Conservation (phyloP, 2,888 invertebrate genomes). For the Leptodirus hochenwartii region DNA sequence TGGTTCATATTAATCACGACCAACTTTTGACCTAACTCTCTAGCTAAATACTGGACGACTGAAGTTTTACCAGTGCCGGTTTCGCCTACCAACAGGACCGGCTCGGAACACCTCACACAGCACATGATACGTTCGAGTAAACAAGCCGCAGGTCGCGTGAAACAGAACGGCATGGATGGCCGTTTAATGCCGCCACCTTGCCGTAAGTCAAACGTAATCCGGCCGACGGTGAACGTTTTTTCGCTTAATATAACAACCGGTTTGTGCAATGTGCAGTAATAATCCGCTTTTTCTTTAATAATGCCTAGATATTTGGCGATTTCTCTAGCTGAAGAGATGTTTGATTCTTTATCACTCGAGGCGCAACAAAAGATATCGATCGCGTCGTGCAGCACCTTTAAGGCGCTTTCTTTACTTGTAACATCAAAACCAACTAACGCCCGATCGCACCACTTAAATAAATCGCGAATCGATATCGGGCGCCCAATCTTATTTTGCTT, state of each 20-base stretch:
- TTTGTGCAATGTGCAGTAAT: slow-evolving; percentile 60
- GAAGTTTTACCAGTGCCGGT: slow-evolving; percentile 98
- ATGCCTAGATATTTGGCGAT: slow-evolving; percentile 72
- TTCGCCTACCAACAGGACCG: slow-evolving; percentile 89
- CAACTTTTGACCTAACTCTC: slow-evolving; percentile 65
- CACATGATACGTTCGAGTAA: slow-evolving; percentile 78
- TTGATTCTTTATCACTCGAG: slow-evolving; percentile 41
- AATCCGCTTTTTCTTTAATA: slow-evolving; percentile 62
- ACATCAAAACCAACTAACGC: slow-evolving; percentile 56
- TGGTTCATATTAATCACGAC: slow-evolving; percentile 97
- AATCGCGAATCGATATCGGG: slow-evolving; percentile 66
- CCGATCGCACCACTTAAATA: slow-evolving; percentile 81
- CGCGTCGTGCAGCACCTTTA: slow-evolving; percentile 70
- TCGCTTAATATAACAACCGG: slow-evolving; percentile 43
- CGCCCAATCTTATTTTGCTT: slow-evolving; percentile 34
- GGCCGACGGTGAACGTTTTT: slow-evolving; percentile 46
- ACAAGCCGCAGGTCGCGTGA: slow-evolving; percentile 63
- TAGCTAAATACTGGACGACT: slow-evolving; percentile 78
- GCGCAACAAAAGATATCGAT: slow-evolving; percentile 82
- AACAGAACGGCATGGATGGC: slow-evolving; percentile 38
- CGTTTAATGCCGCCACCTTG: not conserved
- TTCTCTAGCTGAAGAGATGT: slow-evolving; percentile 47
- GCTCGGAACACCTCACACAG: slow-evolving; percentile 67
- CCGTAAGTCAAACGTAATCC: slow-evolving; percentile 33
- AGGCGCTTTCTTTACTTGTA: slow-evolving; percentile 44